Percentiles rank a stretch among this genome's conserved stretches.
These are phyloP conservation scores for Drosophila parthenogenetica DNA, from an alignment of 2,888 invertebrate genomes.

Conservation along the genomic window DNA sequence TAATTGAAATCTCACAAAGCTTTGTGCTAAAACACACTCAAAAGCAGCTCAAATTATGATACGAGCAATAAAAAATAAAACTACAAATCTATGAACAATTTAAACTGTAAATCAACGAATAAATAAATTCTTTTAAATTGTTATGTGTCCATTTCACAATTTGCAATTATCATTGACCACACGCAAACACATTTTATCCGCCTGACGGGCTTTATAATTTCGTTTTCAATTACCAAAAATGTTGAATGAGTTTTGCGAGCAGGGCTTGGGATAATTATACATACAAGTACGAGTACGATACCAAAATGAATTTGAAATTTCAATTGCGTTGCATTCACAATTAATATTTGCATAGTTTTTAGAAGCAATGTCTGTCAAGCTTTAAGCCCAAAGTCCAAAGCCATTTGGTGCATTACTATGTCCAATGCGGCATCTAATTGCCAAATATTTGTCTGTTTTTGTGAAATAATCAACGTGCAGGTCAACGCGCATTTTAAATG, in stretches of 20 bases:
- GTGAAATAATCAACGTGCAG: conserved; percentile 54
- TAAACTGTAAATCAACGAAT: conserved; percentile 16
- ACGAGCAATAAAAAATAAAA: not conserved
- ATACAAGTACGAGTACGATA: conserved; percentile 24
- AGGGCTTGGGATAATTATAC: conserved; percentile 44
- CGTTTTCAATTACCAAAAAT: conserved; percentile 64
- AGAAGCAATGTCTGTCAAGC: not conserved
- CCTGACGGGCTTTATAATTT: conserved; percentile 41
- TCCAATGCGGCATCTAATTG: conserved; percentile 55
- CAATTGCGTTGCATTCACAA: conserved; percentile 39
- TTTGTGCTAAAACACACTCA: conserved; percentile 1
- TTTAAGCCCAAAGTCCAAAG: conserved; percentile 6
- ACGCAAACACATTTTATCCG: conserved; percentile 24
- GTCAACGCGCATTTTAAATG: conserved; percentile 35
- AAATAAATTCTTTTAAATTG: conserved; percentile 17
- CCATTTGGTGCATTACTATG: conserved; percentile 21
- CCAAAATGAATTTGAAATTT: conserved; percentile 36
- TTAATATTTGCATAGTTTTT: conserved; percentile 40
- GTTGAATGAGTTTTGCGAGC: conserved; percentile 9
- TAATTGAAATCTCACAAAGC: conserved; percentile 18
- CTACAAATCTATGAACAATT: not conserved
- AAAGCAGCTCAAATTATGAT: not conserved
- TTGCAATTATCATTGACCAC: conserved; percentile 13
- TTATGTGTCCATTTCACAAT: conserved; percentile 33
- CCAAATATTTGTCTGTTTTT: conserved; percentile 63